Percentiles rank a stretch among this genome's conserved stretches.
phyloP scores from a whole-genome alignment of 2,113 vertebrate genomes.

The Myiopsitta monachus region DNA sequence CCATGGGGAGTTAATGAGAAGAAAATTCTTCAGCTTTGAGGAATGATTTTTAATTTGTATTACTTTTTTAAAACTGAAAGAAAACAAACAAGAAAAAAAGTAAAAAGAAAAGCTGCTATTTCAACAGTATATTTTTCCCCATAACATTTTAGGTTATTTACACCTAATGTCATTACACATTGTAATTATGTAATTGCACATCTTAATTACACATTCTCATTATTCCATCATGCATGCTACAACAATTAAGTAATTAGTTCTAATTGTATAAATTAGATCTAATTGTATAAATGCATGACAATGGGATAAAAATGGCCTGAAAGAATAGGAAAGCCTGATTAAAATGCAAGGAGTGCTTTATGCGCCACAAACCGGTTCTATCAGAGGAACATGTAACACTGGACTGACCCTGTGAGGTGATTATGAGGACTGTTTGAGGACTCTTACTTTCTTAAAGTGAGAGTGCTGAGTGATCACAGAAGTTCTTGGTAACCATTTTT shows the following conservation, averaged over 20 bases:
- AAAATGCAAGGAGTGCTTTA: background rate
- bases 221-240: slow-evolving; percentile 65
- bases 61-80: background rate
- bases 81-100: background rate
- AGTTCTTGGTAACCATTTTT: background rate
- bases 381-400: background rate
- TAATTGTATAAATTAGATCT: slow-evolving; percentile 67
- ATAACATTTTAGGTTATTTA: slow-evolving; percentile 71
- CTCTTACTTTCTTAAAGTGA: background rate
- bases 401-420: background rate
- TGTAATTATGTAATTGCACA: slow-evolving; percentile 75
- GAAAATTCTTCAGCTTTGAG: background rate
- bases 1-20: background rate
- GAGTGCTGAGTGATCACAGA: background rate
- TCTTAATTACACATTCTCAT: slow-evolving; percentile 69
- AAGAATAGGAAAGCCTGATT: background rate
- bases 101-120: background rate
- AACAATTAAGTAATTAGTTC: slow-evolving; percentile 75
- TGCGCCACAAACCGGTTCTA: background rate
- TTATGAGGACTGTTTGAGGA: background rate
- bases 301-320: slow-evolving; percentile 45
- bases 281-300: slow-evolving; percentile 72
- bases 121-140: slow-evolving; percentile 24
- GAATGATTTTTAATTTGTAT: background rate
- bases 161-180: slow-evolving; percentile 65